phyloP scores from a whole-genome alignment of 2,888 invertebrate species.

The Euplexia lucipara region DNA sequence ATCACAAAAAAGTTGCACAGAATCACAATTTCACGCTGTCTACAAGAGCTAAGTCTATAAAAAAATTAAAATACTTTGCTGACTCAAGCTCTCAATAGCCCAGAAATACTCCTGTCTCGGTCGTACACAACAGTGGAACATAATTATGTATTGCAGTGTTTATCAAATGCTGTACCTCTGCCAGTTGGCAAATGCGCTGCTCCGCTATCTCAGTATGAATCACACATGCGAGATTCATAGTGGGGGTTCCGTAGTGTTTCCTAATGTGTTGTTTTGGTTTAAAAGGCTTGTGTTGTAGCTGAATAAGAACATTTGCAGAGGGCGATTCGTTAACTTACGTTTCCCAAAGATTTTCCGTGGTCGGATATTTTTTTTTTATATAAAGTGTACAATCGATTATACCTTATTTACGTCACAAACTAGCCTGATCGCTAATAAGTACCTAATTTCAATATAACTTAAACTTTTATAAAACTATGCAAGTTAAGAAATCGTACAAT shows the following conservation, averaged over 20 bases:
- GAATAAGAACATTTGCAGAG: too few relatives aligned
- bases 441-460: too few relatives aligned
- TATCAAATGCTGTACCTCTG: constrained; percentile 67
- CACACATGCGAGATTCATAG: constrained; percentile 62
- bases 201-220: constrained; percentile 66
- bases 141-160: constrained; percentile 61
- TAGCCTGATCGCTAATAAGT: too few relatives aligned
- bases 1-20: too few relatives aligned
- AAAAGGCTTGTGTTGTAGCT: not conserved
- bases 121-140: constrained; percentile 38
- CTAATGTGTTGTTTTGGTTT: constrained; percentile 1
- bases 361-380: too few relatives aligned
- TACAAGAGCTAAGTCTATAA: constrained; percentile 14
- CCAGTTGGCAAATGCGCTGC: constrained; percentile 77
- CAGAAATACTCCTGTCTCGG: constrained; percentile 64
- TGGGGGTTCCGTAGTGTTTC: constrained; percentile 36
- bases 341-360: too few relatives aligned
- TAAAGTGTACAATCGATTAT: too few relatives aligned
- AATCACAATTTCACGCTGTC: constrained; percentile 15
- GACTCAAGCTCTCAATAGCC: constrained; percentile 43
- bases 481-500: too few relatives aligned
- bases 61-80: constrained; percentile 47
- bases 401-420: too few relatives aligned
- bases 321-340: too few relatives aligned
- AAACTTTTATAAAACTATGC: too few relatives aligned